Percentiles rank a stretch among this genome's conserved stretches.
These are phyloP conservation scores for Molothrus ater DNA, from an alignment of 2,797 vertebrate genomes.

Conservation along the genomic window DNA sequence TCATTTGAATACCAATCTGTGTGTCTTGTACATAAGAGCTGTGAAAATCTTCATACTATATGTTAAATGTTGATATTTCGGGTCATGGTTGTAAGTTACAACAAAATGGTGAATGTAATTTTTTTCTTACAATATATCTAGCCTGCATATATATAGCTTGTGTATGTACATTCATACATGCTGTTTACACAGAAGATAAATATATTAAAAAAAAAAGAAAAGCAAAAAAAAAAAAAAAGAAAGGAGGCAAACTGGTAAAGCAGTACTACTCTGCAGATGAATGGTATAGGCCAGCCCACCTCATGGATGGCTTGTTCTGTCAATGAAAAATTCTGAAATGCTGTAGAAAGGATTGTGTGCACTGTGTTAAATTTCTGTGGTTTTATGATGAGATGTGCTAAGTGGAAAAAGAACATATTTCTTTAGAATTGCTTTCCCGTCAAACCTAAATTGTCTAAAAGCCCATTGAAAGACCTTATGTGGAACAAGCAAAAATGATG, in stretches of 20 bases:
- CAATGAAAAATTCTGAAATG: not conserved
- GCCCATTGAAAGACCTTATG: not conserved
- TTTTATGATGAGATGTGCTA: not conserved
- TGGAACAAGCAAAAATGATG: not conserved
- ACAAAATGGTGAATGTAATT: not conserved
- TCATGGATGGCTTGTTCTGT: not conserved
- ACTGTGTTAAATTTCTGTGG: not conserved
- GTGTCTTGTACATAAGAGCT: not conserved
- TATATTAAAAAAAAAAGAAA: not conserved
- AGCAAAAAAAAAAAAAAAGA: accelerated
- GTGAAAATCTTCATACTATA: not conserved
- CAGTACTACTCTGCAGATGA: not conserved
- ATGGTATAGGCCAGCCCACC: not conserved
- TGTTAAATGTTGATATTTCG: not conserved
- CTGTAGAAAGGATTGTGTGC: not conserved
- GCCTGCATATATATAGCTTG: not conserved
- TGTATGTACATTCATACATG: not conserved
- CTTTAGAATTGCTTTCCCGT: not conserved
- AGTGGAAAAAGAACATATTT: not conserved
- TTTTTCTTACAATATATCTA: not conserved
- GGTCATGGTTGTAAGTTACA: not conserved
- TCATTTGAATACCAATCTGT: not conserved
- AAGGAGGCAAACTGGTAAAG: not conserved
- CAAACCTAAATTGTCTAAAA: not conserved
- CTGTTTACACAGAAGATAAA: not conserved